These are phyloP conservation scores for Leptestheria dahalacensis DNA, from an alignment of 1,140 invertebrate species.

Conservation along the genomic window DNA sequence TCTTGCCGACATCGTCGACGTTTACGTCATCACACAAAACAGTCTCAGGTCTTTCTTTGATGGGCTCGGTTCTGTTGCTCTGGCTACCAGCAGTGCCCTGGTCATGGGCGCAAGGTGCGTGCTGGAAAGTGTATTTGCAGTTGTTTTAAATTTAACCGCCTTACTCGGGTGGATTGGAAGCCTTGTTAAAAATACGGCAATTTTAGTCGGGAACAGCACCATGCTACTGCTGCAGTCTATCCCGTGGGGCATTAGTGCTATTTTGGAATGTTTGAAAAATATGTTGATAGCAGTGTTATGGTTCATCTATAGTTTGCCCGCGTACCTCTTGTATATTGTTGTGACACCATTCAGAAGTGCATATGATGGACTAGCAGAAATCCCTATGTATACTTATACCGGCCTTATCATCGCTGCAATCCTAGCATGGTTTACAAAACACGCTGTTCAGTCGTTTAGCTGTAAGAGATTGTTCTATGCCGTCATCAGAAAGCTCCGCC, in stretches of 20 bases:
- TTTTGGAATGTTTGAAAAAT: not conserved
- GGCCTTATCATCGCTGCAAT: not conserved
- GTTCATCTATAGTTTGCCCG: not conserved
- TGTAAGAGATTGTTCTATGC: not conserved
- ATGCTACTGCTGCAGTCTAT: not conserved
- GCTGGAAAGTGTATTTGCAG: too few relatives aligned
- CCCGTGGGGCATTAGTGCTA: not conserved
- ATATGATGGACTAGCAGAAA: not conserved
- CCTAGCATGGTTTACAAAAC: not conserved
- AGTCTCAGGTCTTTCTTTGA: not conserved
- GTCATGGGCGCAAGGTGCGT: too few relatives aligned
- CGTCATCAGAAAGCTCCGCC: not conserved
- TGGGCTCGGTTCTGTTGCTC: too few relatives aligned
- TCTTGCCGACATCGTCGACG: not conserved
- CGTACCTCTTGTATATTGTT: not conserved
- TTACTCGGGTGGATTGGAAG: not conserved
- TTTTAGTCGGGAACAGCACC: not conserved
- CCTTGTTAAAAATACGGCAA: not conserved
- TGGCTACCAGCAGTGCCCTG: too few relatives aligned
- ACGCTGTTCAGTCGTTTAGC: not conserved
- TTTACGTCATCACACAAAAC: not conserved
- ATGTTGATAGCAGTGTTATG: not conserved
- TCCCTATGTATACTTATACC: not conserved
- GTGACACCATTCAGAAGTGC: not conserved
- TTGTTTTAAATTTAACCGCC: not conserved